phyloP scores from a whole-genome alignment of 1,140 invertebrate genomes.

The Armadillidium nasatum region DNA sequence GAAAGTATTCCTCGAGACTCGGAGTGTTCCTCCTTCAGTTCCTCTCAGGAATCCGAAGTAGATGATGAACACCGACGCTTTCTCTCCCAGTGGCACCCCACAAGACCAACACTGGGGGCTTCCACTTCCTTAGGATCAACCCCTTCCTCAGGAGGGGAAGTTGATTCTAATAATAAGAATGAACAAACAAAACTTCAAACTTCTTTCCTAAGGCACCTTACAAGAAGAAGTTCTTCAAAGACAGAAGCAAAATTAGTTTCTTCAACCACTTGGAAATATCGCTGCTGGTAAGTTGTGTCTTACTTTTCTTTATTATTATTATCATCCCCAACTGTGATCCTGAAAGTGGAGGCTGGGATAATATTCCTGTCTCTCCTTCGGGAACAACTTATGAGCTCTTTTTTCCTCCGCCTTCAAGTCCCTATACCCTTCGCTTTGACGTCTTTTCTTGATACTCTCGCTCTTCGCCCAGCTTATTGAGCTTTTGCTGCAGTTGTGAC shows the following conservation, averaged over 20 bases:
- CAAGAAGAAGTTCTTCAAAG: not conserved
- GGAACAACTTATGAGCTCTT: no score
- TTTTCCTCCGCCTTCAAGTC: no score
- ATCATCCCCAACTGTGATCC: no score
- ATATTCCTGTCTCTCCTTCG: no score
- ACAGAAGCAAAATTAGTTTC: slow-evolving; percentile 8
- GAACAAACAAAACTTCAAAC: not conserved
- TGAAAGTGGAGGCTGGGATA: no score
- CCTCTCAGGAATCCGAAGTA: slow-evolving; percentile 67
- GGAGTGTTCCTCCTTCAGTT: slow-evolving; percentile 64
- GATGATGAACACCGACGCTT: slow-evolving; percentile 41
- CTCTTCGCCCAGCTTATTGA: no score
- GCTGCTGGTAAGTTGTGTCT: not conserved
- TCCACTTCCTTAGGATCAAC: not conserved
- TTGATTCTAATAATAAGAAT: not conserved
- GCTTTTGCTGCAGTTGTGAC: no score
- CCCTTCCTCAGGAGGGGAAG: not conserved
- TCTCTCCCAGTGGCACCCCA: not conserved
- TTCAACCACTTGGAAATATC: not conserved
- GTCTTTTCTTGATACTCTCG: no score
- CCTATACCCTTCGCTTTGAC: no score
- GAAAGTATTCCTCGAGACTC: slow-evolving; percentile 77
- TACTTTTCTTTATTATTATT: no score
- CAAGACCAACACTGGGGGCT: not conserved
- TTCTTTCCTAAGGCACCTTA: not conserved